Evolutionary conservation across 1,140 invertebrate genomes (phyloP).

Genomic region (Holotrichia oblita): DNA sequence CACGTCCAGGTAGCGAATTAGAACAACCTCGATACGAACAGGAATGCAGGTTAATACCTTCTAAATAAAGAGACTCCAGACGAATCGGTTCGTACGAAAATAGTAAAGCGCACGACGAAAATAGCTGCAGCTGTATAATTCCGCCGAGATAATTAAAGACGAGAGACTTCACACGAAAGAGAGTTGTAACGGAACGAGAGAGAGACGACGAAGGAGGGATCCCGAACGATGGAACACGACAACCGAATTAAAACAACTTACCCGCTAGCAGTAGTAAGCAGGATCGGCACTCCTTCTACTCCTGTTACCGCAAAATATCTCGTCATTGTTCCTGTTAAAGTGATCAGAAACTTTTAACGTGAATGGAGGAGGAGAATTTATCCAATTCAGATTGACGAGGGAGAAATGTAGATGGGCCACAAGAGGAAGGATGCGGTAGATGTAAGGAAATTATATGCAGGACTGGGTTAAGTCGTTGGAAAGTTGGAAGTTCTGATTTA

Average conservation of each 20-base stretch:
- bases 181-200: not conserved
- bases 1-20: slow-evolving; percentile 3
- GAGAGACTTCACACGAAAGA: not conserved
- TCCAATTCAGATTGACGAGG: slow-evolving; percentile 5
- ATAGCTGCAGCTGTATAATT: slow-evolving; percentile 16
- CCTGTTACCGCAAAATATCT: slow-evolving; percentile 23
- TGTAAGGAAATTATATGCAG: not conserved
- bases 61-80: slow-evolving; percentile 32
- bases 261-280: not conserved
- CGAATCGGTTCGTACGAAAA: slow-evolving; percentile 21
- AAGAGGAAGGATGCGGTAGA: not conserved
- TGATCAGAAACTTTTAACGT: slow-evolving; percentile 30
- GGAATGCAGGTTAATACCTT: slow-evolving; percentile 25
- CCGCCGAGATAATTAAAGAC: slow-evolving; percentile 3
- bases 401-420: not conserved
- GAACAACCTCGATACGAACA: not conserved
- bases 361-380: not conserved
- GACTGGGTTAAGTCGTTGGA: not conserved
- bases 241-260: not conserved
- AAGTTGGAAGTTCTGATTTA: not conserved
- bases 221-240: not conserved
- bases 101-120: slow-evolving; percentile 22
- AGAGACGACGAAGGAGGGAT: not conserved
- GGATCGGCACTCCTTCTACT: not conserved
- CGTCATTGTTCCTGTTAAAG: slow-evolving; percentile 26